Base-by-base conservation (phyloP, 2,888 invertebrate species). In the Brachylomia viminalis region DNA sequence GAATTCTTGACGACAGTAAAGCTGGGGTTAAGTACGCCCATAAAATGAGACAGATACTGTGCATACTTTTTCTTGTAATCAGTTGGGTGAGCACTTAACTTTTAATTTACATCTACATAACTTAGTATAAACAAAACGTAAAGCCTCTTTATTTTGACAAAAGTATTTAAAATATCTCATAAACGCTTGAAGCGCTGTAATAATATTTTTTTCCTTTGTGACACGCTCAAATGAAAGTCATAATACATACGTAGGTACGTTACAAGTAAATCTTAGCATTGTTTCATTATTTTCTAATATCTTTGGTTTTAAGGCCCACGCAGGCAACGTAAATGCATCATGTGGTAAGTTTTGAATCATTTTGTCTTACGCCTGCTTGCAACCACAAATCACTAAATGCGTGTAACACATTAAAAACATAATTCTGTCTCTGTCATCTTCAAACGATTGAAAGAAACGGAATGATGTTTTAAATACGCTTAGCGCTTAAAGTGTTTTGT, bases 1-100 rank as follows among this genome's bases (percentile, higher is more conserved):
- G 85, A 82, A 86, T 89, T 90, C 88, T 90, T 88, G 85, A 85
- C 81, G 80, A 82, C 84, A 78, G 86, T 85, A 89, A 89, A 89
- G 89, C 87, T 88, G 58, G 82, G 83, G 78, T 81, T 89, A 90
- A 91, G 84, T 90, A 88, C 90, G 79, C 78, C 88, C 84, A 93
- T 94, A 94, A 94, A 92, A 95, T 95, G 95, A 94, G 91, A 92
- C 88, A 87, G 77, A 87, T 91, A 90, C 92, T 91, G 86, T 72
- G 89, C 58, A 79, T 92, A 77, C 67, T 95, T 86, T 92, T 83
- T 88, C 87, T 94, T 71, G 83, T 89, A 69, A 85, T 93, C 74
- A 88, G 88, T 85, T 88, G 90, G 90, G 95, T 95, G 82, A 93
- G 94, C 90, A 80, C 45, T 73, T 56, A n/a, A 11, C 15, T 61